Evolutionary conservation across 2,797 vertebrate species (phyloP).

Genomic region (Hoplostethus atlanticus): DNA sequence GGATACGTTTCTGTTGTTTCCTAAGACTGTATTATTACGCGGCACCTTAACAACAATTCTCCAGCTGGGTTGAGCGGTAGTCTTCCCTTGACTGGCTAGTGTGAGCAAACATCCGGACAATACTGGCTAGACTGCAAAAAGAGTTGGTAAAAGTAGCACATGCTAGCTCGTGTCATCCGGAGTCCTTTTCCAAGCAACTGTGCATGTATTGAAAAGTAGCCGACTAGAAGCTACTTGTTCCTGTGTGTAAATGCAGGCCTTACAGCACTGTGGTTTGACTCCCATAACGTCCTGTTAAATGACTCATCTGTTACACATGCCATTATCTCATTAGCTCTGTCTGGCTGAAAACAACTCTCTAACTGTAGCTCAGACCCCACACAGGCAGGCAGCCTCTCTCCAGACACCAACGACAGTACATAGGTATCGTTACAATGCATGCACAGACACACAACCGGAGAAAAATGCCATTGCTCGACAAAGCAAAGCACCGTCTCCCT

Average conservation of each 20-base stretch:
- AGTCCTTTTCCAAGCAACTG: conserved; percentile 17
- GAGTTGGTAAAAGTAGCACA: conserved; percentile 11
- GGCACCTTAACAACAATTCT: too few species aligned
- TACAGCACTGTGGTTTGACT: conserved; percentile 47
- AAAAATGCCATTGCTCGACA: not conserved
- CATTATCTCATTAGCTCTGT: conserved; percentile 56
- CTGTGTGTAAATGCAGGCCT: conserved; percentile 43
- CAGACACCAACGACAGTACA: not conserved
- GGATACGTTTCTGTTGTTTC: too few species aligned
- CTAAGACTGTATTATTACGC: too few species aligned
- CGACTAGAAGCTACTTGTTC: conserved; percentile 31
- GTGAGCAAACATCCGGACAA: conserved; percentile 8
- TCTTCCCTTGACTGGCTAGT: too few species aligned
- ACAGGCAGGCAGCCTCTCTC: conserved; percentile 13
- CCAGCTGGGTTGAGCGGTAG: too few species aligned
- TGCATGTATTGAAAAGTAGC: conserved; percentile 31
- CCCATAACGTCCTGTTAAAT: conserved; percentile 53
- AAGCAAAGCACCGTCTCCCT: not conserved
- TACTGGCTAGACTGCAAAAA: not conserved
- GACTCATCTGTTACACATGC: conserved; percentile 61
- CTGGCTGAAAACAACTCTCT: conserved; percentile 38
- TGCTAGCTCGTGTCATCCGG: conserved; percentile 33
- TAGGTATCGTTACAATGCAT: conserved; percentile 8
- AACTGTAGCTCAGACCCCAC: conserved; percentile 43
- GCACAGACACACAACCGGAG: conserved; percentile 4